A percentile compares a stretch with the other conserved stretches of the same genome.
Evolutionary conservation across 2,113 vertebrate genomes (phyloP).

Genomic region (Nothoprocta pentlandii): DNA sequence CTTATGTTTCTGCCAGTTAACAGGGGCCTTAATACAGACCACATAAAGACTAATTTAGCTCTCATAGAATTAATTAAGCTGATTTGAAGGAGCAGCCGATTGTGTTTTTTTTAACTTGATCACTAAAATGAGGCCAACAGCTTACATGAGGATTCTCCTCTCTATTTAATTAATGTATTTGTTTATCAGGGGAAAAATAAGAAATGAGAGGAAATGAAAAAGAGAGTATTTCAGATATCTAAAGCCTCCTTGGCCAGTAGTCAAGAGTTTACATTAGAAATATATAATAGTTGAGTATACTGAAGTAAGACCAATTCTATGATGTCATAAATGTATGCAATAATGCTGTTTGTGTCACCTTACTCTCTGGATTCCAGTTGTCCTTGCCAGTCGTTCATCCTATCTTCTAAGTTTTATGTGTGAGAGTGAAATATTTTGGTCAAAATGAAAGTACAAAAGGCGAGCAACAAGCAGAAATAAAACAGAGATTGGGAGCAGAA

Average conservation of each 20-base stretch:
- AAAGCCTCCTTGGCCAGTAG: background rate
- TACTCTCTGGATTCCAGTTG: background rate
- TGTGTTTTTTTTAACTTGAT: conserved; percentile 18
- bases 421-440: background rate
- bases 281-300: background rate
- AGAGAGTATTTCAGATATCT: background rate
- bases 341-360: background rate
- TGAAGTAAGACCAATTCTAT: background rate
- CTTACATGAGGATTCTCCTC: background rate
- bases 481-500: no score
- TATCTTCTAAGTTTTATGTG: background rate
- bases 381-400: background rate
- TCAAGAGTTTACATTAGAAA: background rate
- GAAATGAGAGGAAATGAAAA: background rate
- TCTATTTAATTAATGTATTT: background rate
- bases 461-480: background rate
- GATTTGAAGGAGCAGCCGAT: background rate
- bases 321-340: background rate
- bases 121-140: background rate
- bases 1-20: background rate
- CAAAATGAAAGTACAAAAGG: background rate
- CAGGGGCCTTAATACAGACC: background rate
- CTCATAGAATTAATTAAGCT: background rate
- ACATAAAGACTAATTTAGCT: conserved; percentile 3
- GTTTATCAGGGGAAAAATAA: background rate